Base-by-base conservation (phyloP, 2,113 vertebrate genomes). In the Edolisoma coerulescens region DNA sequence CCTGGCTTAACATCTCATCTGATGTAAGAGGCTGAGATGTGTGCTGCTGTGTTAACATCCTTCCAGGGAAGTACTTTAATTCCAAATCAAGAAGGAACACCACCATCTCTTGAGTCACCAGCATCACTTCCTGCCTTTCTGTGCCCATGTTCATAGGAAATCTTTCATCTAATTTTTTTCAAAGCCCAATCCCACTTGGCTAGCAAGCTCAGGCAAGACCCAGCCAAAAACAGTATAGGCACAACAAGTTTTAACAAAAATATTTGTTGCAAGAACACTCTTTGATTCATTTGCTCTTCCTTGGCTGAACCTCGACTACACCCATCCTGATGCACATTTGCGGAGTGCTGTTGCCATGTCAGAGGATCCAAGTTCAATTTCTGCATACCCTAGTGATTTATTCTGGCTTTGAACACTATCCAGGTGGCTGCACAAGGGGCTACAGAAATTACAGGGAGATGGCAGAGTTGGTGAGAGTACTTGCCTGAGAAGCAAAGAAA, bases 161-260 rank as follows among this genome's bases (percentile, higher is more conserved):
- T 91, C 92, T 95, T 96, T 90, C 35, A 95, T 95, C 92, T 91
- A 28, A 27, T 54, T 75, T 78, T 92, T 92, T 90, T 89, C 88
- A 92, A 96, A 94, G 69, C 83, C 74, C 59, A 95, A 50, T 92
- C 60, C 73, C n/a, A 57, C 60, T 94, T 94, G 77, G 92, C 96
- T 71, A 76, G 86, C 90, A 87, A 84, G 92, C 90, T 93, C 56
- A 84, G 86, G 86, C 90, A 90, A 81, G 90, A 96, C 68, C 45
- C 86, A 90, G 91, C 59, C 93, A 96, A 94, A 85, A 95, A 92
- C 83, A 70, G 56, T 86, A 93, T 47, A 93, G 78, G 88, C 65
- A 87, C 60, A 96, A 87, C 96, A 96, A 96, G 97, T 96, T 95
- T 94, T 82, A 94, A 95, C 95, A 97, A 79, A 96, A 95, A 93